Evolutionary conservation across 2,113 vertebrate genomes (phyloP), one percentile per base, ranked within the genome.

Genomic region (Grantiella picta): DNA sequence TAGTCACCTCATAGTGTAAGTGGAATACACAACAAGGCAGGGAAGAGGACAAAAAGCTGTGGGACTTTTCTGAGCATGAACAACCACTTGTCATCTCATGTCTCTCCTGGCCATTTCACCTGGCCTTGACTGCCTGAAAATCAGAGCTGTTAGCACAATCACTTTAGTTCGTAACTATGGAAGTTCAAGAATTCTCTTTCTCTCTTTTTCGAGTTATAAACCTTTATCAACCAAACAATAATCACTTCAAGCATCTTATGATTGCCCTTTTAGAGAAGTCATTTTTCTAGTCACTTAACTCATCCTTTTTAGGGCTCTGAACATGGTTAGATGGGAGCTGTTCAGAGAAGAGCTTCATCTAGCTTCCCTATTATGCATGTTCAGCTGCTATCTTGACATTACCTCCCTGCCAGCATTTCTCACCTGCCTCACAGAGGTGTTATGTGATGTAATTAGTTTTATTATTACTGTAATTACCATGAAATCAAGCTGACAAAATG

Each of bases 381-480:
- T 94, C 80, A 90, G 35, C 77, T 90, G 91, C 83, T 95, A 35
- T 66, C 85, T 89, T 81, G 80, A 81, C 80, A 71, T 95, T 92
- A 75, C 29, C 47, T 89, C 61, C 92, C 91, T 86, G 86, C 68
- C 71, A 94, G 72, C 71, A 60, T 75, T 89, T 94, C 83, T 90
- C 89, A 92, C 92, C 89, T 97, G 80, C 52, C 80, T 94, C 72
- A 60, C 44, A 86, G 76, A 92, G 81, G 61, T 92, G 92, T 71
- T 96, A 81, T 72, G 69, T 91, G 91, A 92, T 95, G 77, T 72
- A 97, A 95, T 95, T 93, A 92, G 71, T 86, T 93, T 93, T 88
- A 94, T 91, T 89, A 95, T 87, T 91, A 82, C 49, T 94, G 65
- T 89, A 94, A 94, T 89, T 94, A 92, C 44, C 81, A 60, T 33